Evolutionary conservation across 2,888 invertebrate genomes (phyloP).

Genomic region (Chesias legatella): DNA sequence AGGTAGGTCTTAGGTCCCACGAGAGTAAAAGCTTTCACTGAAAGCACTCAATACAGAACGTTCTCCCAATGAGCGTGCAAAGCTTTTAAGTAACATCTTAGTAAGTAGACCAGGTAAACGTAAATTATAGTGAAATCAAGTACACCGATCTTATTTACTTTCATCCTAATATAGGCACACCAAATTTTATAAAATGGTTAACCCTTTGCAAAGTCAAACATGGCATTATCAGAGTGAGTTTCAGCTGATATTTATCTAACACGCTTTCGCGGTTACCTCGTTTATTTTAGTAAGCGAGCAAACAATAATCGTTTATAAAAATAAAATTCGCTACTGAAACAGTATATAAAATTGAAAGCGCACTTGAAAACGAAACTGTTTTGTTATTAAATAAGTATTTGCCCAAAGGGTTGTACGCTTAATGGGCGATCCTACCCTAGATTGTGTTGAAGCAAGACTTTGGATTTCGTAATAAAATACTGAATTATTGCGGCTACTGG

Average conservation of each 20-base stretch:
- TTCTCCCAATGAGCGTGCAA: neutral
- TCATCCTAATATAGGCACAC: too few species aligned
- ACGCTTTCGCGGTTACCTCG: too few species aligned
- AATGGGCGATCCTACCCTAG: slow-evolving; percentile 36
- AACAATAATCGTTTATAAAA: slow-evolving; percentile 7
- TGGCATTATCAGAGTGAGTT: too few species aligned
- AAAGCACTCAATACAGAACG: neutral
- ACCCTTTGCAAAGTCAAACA: too few species aligned
- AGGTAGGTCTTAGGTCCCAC: slow-evolving; percentile 3
- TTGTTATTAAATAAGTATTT: slow-evolving; percentile 41
- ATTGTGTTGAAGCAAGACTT: slow-evolving; percentile 34
- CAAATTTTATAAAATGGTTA: too few species aligned
- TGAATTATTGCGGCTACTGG: slow-evolving; percentile 31
- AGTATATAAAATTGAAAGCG: slow-evolving; percentile 25
- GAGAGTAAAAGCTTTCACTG: slow-evolving; percentile 7
- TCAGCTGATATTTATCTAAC: too few species aligned
- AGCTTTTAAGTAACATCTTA: slow-evolving; percentile 2
- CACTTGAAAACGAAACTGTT: slow-evolving; percentile 32
- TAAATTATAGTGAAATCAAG: slow-evolving; percentile 1
- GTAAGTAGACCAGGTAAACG: neutral
- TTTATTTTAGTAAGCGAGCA: neutral
- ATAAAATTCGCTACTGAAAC: slow-evolving; percentile 9
- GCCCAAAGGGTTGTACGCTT: slow-evolving; percentile 38
- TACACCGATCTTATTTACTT: too few species aligned
- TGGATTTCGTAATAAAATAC: slow-evolving; percentile 35